A percentile compares a stretch with the other conserved stretches of the same genome.
Conservation (phyloP, 2,888 invertebrate genomes). For the Xylocampa areola region DNA sequence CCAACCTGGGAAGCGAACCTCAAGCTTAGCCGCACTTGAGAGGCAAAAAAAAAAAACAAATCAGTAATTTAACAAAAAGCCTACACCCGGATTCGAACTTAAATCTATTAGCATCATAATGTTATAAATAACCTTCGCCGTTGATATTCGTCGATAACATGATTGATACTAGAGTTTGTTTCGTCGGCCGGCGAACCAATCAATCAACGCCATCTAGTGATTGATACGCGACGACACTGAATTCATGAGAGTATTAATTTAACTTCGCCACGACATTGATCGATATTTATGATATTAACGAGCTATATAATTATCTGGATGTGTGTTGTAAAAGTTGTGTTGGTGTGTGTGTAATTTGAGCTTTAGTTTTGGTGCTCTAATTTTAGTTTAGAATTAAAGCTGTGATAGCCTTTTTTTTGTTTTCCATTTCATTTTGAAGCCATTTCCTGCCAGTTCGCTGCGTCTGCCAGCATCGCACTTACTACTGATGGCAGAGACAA, state of each 20-base stretch:
- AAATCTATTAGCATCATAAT: slow-evolving; percentile 38
- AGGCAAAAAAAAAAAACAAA: neutral
- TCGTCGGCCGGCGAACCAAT: slow-evolving; percentile 75
- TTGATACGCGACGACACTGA: slow-evolving; percentile 83
- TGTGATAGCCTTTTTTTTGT: too few species aligned
- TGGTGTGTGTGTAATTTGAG: slow-evolving; percentile 34
- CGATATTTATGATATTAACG: slow-evolving; percentile 81
- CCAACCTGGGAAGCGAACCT: too few species aligned
- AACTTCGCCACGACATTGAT: slow-evolving; percentile 78
- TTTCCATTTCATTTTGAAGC: too few species aligned
- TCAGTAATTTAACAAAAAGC: neutral
- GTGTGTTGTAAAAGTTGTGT: slow-evolving; percentile 53
- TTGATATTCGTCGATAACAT: slow-evolving; percentile 63
- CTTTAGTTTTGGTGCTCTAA: slow-evolving; percentile 1
- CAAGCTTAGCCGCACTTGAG: too few species aligned
- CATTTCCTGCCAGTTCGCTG: too few species aligned
- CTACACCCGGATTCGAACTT: slow-evolving; percentile 13
- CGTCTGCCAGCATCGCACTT: too few species aligned
- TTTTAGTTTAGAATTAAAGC: too few species aligned
- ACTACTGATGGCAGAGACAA: too few species aligned
- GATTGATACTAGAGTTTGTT: slow-evolving; percentile 76
- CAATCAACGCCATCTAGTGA: slow-evolving; percentile 80
- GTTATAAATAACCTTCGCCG: slow-evolving; percentile 50
- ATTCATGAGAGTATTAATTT: slow-evolving; percentile 84
- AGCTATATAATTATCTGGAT: slow-evolving; percentile 69